Conservation (phyloP, 2,888 invertebrate genomes). For the Rhingia rostrata region DNA sequence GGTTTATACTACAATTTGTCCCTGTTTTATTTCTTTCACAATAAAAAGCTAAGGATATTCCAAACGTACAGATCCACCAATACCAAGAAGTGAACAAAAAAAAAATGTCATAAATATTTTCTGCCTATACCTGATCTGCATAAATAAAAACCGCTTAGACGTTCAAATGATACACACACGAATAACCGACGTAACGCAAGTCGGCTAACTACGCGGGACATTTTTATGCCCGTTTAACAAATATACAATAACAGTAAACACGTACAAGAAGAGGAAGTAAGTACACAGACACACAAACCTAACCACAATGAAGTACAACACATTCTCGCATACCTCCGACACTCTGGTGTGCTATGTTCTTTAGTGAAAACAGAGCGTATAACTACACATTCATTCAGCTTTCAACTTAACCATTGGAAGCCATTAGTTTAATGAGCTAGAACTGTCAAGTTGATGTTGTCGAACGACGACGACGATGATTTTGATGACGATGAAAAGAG, state of each 20-base stretch:
- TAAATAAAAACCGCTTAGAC: slow-evolving; percentile 32
- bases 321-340: slow-evolving; percentile 13
- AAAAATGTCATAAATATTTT: slow-evolving; percentile 37
- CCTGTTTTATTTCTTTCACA: neutral
- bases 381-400: slow-evolving; percentile 51
- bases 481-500: slow-evolving; percentile 12
- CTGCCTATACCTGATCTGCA: slow-evolving; percentile 64
- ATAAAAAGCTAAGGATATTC: neutral
- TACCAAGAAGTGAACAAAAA: slow-evolving; percentile 36
- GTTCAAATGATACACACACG: slow-evolving; percentile 11
- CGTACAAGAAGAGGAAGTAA: slow-evolving; percentile 66
- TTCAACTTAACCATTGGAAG: slow-evolving; percentile 66
- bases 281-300: slow-evolving; percentile 53
- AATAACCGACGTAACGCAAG: slow-evolving; percentile 12
- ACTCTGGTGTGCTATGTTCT: neutral
- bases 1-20: neutral
- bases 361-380: slow-evolving; percentile 38
- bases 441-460: slow-evolving; percentile 72
- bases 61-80: neutral
- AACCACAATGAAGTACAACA: slow-evolving; percentile 46
- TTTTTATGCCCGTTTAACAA: slow-evolving; percentile 68
- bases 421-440: slow-evolving; percentile 74
- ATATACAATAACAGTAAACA: slow-evolving; percentile 72
- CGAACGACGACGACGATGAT: slow-evolving; percentile 38
- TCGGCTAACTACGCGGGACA: slow-evolving; percentile 57